Base-by-base conservation (phyloP, 1,140 invertebrate species). In the Dinothrombium tinctorium region DNA sequence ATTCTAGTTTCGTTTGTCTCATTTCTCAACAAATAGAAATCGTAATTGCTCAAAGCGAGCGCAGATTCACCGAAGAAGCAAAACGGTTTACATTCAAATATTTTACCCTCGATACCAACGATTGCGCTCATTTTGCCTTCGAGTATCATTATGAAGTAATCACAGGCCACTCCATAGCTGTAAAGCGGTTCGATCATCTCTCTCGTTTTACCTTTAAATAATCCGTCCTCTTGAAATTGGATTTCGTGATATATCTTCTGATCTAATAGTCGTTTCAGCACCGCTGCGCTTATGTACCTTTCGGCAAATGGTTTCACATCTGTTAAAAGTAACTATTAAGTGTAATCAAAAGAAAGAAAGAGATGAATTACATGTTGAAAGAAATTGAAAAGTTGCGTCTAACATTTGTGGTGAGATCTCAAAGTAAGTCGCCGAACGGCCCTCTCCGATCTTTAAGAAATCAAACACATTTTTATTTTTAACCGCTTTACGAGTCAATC, bases 11-110 rank as follows among this genome's bases (percentile, higher is more conserved):
- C n/a, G n/a, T n/a, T n/a, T n/a, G n/a, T n/a, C n/a, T n/a, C 7
- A 8, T 28, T 28, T 28, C 26, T 28, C 7, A n/a, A 7, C 26
- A 28, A 7, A 8, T 28, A n/a, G 7, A n/a, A 8, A 8, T 7
- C 26, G 7, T 8, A 8, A 28, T 28, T 28, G n/a, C n/a, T 28
- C 7, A 28, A n/a, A 8, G 26, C 26, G n/a, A n/a, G n/a, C n/a
- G n/a, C 63, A 57, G 89, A 78, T 6, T 73, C 71, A 21, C 89
- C 87, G 59, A 92, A 95, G 59, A 76, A 90, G 0, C 80, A 84
- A 60, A 95, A 95, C 4, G 87, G 84, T 3, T 87, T 87, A 47
- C 76, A 76, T 56, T 90, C 83, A 59, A 90, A 95, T 21, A 76
- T 67, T 43, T 92, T 62, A 56, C 77, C 79, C 58, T 89, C 83